Percentiles rank a stretch among this genome's conserved stretches.
Conservation (phyloP, 2,888 invertebrate genomes). For the Dasysyrphus tricinctus region DNA sequence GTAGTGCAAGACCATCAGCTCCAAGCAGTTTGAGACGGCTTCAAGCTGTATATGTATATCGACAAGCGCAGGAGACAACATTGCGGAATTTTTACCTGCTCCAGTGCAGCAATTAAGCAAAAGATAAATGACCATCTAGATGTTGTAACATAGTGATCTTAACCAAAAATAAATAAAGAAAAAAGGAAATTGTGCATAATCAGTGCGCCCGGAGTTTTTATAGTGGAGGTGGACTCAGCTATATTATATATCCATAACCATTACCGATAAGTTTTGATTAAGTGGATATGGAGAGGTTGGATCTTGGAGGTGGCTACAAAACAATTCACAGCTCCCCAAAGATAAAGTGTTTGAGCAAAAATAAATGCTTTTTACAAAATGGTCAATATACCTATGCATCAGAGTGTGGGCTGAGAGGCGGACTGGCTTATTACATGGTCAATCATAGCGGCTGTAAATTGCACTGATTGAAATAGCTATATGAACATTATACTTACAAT, state of each 20-base stretch:
- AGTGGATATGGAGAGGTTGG: constrained; percentile 6
- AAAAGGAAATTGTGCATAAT: constrained; percentile 27
- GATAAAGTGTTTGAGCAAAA: constrained; percentile 23
- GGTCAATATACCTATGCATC: neutral
- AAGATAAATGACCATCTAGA: constrained; percentile 58
- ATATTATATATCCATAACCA: neutral
- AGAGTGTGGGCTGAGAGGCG: neutral
- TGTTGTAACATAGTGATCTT: constrained; percentile 58
- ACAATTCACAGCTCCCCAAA: constrained; percentile 15
- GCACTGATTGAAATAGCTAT: neutral
- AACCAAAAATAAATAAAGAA: constrained; percentile 25
- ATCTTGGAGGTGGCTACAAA: constrained; percentile 26
- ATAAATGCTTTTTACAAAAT: constrained; percentile 17
- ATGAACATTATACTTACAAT: neutral
- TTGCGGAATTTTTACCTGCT: constrained; percentile 22
- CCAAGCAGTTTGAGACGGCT: constrained; percentile 10
- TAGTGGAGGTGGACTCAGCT: neutral
- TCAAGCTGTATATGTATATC: neutral
- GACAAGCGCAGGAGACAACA: constrained; percentile 9
- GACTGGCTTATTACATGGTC: constrained; percentile 17
- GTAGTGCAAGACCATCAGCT: constrained; percentile 29
- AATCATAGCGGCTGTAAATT: constrained; percentile 20
- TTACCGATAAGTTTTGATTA: constrained; percentile 40
- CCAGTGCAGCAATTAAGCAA: constrained; percentile 43
- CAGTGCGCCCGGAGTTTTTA: constrained; percentile 4